A percentile compares a stretch with the other conserved stretches of the same genome.
phyloP scores from a whole-genome alignment of 2,113 vertebrate species.

The Deroptyus accipitrinus region DNA sequence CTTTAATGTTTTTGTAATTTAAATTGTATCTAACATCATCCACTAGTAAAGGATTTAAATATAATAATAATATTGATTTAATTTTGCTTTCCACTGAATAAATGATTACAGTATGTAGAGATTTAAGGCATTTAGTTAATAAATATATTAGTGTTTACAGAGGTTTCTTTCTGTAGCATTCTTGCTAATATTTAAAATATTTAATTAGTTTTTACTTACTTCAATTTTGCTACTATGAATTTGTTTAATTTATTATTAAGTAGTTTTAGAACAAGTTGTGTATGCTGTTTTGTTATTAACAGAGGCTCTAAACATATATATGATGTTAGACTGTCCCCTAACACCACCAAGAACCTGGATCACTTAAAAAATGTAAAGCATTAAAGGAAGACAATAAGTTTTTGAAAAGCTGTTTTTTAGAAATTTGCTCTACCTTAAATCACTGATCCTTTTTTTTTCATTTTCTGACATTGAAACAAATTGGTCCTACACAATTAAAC shows the following conservation, averaged over 20 bases:
- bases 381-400: not conserved
- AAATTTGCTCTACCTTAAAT: not conserved
- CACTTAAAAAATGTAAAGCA: not conserved
- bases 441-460: not conserved
- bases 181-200: not conserved
- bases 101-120: not conserved
- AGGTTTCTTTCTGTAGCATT: not conserved
- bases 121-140: not conserved
- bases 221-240: not conserved
- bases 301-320: not conserved
- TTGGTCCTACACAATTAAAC: slow-evolving; percentile 7
- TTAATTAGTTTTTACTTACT: not conserved
- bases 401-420: not conserved
- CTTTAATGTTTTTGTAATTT: not conserved
- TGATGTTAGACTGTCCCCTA: not conserved
- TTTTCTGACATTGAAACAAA: not conserved
- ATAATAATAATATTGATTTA: not conserved
- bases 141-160: not conserved
- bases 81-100: not conserved
- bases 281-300: not conserved
- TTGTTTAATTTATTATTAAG: not conserved
- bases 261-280: not conserved
- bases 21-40: not conserved
- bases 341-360: not conserved
- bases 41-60: not conserved